Percentiles rank a stretch among this genome's conserved stretches.
Evolutionary conservation across 2,113 vertebrate species (phyloP).

Genomic region (Hepsetus odoe): DNA sequence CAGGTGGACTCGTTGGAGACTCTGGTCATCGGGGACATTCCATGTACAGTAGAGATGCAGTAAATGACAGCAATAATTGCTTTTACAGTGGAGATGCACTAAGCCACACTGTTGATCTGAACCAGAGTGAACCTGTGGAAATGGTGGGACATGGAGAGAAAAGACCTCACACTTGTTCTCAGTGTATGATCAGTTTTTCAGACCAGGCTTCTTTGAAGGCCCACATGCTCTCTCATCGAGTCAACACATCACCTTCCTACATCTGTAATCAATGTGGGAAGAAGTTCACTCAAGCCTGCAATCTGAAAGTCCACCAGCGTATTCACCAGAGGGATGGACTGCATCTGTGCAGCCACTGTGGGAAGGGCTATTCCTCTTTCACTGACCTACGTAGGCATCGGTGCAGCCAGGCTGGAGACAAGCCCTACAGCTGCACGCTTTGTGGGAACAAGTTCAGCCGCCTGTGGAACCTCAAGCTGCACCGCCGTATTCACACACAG

Average conservation of each 20-base stretch:
- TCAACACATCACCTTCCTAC: slow-evolving; percentile 52
- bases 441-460: slow-evolving; percentile 79
- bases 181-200: slow-evolving; percentile 64
- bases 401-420: slow-evolving; percentile 70
- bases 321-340: slow-evolving; percentile 79
- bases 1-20: slow-evolving; percentile 44
- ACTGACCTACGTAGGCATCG: slow-evolving; percentile 77
- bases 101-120: slow-evolving; percentile 50
- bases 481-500: slow-evolving; percentile 77
- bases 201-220: slow-evolving; percentile 65
- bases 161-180: slow-evolving; percentile 59
- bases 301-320: slow-evolving; percentile 76
- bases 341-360: slow-evolving; percentile 81
- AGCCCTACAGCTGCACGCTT: slow-evolving; percentile 73
- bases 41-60: slow-evolving; percentile 39
- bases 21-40: slow-evolving; percentile 59
- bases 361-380: slow-evolving; percentile 77
- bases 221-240: slow-evolving; percentile 66
- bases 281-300: slow-evolving; percentile 73
- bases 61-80: slow-evolving; percentile 45
- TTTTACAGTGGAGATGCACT: slow-evolving; percentile 58
- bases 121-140: slow-evolving; percentile 56
- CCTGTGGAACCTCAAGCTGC: slow-evolving; percentile 78
- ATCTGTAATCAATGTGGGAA: slow-evolving; percentile 75
- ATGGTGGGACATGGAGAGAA: slow-evolving; percentile 53